phyloP scores from a whole-genome alignment of 2,113 vertebrate species.

The Podilymbus podiceps region DNA sequence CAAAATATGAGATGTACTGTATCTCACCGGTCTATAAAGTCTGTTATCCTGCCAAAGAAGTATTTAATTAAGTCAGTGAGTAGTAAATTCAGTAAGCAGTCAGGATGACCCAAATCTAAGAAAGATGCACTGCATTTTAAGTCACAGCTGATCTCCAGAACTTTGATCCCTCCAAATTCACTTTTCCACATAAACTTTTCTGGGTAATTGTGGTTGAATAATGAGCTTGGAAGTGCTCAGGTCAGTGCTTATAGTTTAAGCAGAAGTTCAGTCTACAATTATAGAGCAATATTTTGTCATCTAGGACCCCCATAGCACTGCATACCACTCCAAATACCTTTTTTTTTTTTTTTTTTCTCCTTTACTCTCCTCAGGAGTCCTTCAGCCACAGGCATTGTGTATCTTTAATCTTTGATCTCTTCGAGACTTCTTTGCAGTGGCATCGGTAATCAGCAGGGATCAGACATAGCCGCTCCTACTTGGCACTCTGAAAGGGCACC shows the following conservation, averaged over 20 bases:
- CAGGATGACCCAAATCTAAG: not conserved
- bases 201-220: not conserved
- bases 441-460: not conserved
- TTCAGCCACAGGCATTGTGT: not conserved
- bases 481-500: not conserved
- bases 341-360: not conserved
- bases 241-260: not conserved
- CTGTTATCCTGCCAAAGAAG: not conserved
- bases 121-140: not conserved
- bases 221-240: not conserved
- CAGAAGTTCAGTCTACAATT: not conserved
- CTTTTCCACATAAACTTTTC: not conserved
- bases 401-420: not conserved
- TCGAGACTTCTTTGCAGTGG: not conserved
- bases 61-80: not conserved
- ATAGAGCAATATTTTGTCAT: not conserved
- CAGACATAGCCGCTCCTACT: accelerated
- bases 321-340: not conserved
- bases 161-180: not conserved
- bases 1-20: not conserved
- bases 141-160: not conserved
- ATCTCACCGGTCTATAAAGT: not conserved
- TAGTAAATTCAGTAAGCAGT: not conserved
- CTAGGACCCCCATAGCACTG: not conserved
- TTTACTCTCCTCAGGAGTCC: not conserved